Evolutionary conservation across 2,113 vertebrate genomes (phyloP).

Genomic region (Empidonax traillii): DNA sequence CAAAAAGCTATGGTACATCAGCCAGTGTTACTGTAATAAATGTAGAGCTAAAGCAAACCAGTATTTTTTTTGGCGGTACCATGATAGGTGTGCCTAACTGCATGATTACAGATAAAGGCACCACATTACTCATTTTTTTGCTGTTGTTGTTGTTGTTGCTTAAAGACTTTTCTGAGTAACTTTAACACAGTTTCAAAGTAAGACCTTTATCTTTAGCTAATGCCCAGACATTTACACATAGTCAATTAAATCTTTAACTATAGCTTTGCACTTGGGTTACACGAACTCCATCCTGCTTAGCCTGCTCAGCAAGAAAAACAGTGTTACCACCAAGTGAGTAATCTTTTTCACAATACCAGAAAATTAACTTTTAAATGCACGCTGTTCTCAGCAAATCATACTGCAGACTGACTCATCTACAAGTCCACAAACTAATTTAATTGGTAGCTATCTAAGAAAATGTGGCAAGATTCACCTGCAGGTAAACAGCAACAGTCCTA

Average conservation of each 20-base stretch:
- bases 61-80: not conserved
- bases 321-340: fast-evolving
- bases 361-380: not conserved
- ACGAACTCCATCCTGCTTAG: not conserved
- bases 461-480: not conserved
- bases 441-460: not conserved
- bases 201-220: not conserved
- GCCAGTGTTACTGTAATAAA: not conserved
- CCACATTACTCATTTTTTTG: not conserved
- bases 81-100: not conserved
- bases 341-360: not conserved
- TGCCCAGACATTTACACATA: not conserved
- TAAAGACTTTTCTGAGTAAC: constrained; percentile 6
- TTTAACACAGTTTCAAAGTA: not conserved
- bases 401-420: not conserved
- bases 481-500: not conserved
- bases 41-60: not conserved
- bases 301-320: not conserved
- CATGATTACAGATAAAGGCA: not conserved
- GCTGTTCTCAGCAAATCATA: not conserved
- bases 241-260: not conserved
- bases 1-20: not conserved
- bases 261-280: not conserved
- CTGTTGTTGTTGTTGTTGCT: not conserved
- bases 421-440: not conserved